Conservation (phyloP, 2,797 vertebrate genomes). For the Zenarchopterus dispar region DNA sequence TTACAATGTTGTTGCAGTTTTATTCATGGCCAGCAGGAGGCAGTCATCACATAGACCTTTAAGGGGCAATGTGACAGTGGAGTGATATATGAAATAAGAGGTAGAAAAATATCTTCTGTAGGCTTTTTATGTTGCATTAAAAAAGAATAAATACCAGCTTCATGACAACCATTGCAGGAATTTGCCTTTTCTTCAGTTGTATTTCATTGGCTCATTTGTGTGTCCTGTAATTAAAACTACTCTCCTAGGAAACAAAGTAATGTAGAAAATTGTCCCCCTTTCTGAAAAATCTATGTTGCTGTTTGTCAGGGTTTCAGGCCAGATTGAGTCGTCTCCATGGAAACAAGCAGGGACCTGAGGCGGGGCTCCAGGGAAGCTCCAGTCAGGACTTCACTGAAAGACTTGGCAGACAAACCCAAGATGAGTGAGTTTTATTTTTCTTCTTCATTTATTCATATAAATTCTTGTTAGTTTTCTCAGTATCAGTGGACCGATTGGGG, state of each 20-base stretch:
- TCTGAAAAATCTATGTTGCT: not conserved
- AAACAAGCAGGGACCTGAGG: conserved; percentile 67
- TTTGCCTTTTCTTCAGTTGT: not conserved
- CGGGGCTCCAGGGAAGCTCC: conserved; percentile 77
- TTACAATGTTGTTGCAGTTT: conserved; percentile 44
- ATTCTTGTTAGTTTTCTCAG: not conserved
- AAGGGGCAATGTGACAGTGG: not conserved
- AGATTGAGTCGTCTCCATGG: conserved; percentile 89
- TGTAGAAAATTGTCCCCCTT: conserved; percentile 5
- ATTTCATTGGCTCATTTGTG: too few species aligned
- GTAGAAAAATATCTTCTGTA: too few species aligned
- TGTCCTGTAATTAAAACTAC: too few species aligned
- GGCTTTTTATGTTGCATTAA: not conserved
- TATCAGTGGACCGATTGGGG: too few species aligned
- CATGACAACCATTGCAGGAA: not conserved
- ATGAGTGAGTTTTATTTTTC: conserved; percentile 86
- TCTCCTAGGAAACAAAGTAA: not conserved
- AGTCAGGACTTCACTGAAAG: conserved; percentile 84
- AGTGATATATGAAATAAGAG: not conserved
- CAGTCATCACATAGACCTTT: conserved; percentile 12
- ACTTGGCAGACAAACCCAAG: conserved; percentile 86
- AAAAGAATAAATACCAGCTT: not conserved
- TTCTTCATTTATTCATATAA: not conserved
- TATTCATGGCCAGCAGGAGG: conserved; percentile 49
- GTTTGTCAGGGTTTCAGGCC: conserved; percentile 89